Percentiles rank a stretch among this genome's conserved stretches.
Conservation (phyloP, 2,113 vertebrate genomes). For the Spizaetus ornatus region DNA sequence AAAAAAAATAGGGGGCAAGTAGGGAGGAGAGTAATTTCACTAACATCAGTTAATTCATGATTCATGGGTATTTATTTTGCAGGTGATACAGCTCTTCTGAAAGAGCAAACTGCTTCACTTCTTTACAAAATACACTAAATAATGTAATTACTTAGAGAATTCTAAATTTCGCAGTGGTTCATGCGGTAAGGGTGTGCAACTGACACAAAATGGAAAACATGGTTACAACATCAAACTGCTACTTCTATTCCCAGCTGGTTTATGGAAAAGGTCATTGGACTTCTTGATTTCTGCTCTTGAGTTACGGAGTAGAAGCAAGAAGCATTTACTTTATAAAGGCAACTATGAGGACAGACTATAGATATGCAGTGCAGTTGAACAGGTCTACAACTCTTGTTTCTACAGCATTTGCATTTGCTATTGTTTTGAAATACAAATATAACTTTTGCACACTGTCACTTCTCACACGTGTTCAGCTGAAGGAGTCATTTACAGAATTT, state of each 20-base stretch:
- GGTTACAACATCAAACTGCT: slow-evolving; percentile 68
- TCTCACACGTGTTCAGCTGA: slow-evolving; percentile 44
- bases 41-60: slow-evolving; percentile 57
- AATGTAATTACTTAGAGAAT: slow-evolving; percentile 55
- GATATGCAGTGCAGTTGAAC: slow-evolving; percentile 58
- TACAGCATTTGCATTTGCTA: slow-evolving; percentile 34
- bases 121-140: slow-evolving; percentile 70
- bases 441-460: slow-evolving; percentile 70
- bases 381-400: slow-evolving; percentile 66
- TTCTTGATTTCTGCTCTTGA: slow-evolving; percentile 47
- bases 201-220: slow-evolving; percentile 66
- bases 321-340: slow-evolving; percentile 43
- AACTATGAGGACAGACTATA: slow-evolving; percentile 65
- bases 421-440: slow-evolving; percentile 34
- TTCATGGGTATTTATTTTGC: slow-evolving; percentile 66
- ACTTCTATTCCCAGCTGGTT: slow-evolving; percentile 64
- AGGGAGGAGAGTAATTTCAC: slow-evolving; percentile 43
- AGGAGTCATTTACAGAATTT: slow-evolving; percentile 38
- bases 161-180: slow-evolving; percentile 69
- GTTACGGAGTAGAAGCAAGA: slow-evolving; percentile 58
- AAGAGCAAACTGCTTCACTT: slow-evolving; percentile 69
- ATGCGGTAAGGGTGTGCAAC: slow-evolving; percentile 75
- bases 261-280: slow-evolving; percentile 12
- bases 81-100: slow-evolving; percentile 57
- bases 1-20: not conserved